Evolutionary conservation across 2,797 vertebrate genomes (phyloP).

Genomic region (Cichlasoma orientale): DNA sequence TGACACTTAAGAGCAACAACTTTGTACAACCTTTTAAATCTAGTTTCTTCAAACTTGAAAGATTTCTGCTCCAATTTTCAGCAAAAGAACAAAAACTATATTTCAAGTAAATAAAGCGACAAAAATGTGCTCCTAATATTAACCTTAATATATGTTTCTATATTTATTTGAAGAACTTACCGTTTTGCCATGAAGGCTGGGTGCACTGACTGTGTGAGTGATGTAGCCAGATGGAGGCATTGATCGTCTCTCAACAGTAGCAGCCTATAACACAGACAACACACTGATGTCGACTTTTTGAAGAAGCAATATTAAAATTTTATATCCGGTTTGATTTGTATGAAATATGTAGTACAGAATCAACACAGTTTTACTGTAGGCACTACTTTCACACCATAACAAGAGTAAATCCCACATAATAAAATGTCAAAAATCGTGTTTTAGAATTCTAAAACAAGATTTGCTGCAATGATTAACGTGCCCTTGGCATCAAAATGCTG

Average conservation of each 20-base stretch:
- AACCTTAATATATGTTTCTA: neutral
- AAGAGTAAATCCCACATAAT: neutral
- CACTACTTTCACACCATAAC: neutral
- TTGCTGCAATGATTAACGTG: no score
- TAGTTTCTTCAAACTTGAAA: neutral
- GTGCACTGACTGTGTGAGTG: conserved; percentile 95
- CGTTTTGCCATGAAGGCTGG: conserved; percentile 95
- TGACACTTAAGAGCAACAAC: neutral
- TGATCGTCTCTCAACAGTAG: conserved; percentile 88
- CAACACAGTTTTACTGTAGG: neutral
- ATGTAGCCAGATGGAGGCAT: conserved; percentile 93
- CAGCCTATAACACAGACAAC: conserved; percentile 75
- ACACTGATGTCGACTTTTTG: neutral
- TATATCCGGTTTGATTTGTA: neutral
- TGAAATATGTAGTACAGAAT: neutral
- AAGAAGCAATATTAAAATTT: neutral
- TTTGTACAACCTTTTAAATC: neutral
- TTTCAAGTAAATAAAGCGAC: neutral
- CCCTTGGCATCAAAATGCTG: neutral
- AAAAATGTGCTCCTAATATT: no score
- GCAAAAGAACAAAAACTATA: neutral
- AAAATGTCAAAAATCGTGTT: neutral
- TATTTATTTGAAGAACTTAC: conserved; percentile 73
- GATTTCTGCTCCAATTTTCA: neutral
- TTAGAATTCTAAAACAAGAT: no score